Conservation (phyloP, 2,113 vertebrate genomes). For the Plestiodon gilberti region DNA sequence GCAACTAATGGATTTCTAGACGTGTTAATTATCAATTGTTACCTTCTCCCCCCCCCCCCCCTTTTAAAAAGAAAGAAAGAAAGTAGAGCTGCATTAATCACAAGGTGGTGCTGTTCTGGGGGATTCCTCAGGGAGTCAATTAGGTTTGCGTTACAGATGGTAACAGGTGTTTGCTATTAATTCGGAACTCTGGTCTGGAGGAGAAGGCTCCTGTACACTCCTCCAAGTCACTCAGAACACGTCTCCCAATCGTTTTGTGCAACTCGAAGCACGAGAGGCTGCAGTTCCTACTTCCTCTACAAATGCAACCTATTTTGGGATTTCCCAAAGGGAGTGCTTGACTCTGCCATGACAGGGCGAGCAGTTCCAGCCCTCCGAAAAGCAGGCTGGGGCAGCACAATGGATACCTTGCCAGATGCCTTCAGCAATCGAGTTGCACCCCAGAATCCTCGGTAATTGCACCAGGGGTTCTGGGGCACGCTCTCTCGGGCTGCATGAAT, state of each 20-base stretch:
- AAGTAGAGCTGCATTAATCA: constrained; percentile 68
- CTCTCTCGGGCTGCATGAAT: too few species aligned
- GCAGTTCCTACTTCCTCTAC: background rate
- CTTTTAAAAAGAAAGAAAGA: constrained; percentile 46
- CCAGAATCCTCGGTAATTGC: too few species aligned
- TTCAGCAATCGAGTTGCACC: too few species aligned
- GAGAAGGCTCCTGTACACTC: constrained; percentile 39
- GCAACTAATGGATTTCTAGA: constrained; percentile 69
- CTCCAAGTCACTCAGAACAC: constrained; percentile 44
- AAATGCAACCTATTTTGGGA: background rate
- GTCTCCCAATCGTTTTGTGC: constrained; percentile 4
- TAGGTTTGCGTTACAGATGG: constrained; percentile 66
- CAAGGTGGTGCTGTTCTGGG: constrained; percentile 70
- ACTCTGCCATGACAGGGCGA: background rate
- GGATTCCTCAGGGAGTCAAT: constrained; percentile 69
- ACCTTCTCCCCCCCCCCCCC: constrained; percentile 33
- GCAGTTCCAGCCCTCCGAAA: background rate
- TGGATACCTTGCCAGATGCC: too few species aligned
- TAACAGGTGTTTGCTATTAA: constrained; percentile 68
- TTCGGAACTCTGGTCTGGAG: constrained; percentile 60
- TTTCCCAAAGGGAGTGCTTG: background rate
- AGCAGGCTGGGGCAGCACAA: too few species aligned
- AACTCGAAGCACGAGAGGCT: constrained; percentile 28
- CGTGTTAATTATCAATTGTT: constrained; percentile 70
- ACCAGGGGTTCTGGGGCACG: too few species aligned